Conservation (phyloP, 92 coral and sea anemone species). For the Paramuricea clavata region DNA sequence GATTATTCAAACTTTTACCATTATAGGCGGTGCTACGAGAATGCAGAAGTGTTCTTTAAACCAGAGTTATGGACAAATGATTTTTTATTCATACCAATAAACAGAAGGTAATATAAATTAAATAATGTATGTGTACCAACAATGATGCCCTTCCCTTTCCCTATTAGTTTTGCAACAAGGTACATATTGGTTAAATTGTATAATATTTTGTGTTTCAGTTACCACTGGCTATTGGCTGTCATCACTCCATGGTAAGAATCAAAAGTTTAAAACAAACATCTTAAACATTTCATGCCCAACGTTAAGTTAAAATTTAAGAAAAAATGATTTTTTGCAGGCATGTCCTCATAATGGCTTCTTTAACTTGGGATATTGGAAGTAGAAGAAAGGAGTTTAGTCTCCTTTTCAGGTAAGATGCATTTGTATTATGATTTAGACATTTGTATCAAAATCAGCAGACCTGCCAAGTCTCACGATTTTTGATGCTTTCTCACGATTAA, state of each 20-base stretch:
- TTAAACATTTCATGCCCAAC: too few relatives aligned
- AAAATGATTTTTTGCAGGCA: conserved; percentile 63
- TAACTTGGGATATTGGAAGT: conserved; percentile 72
- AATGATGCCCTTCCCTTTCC: background rate
- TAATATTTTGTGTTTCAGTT: background rate
- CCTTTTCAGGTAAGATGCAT: conserved; percentile 37
- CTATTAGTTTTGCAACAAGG: background rate
- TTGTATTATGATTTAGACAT: too few relatives aligned
- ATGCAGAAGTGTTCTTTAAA: background rate
- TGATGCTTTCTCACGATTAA: too few relatives aligned
- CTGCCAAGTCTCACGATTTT: too few relatives aligned
- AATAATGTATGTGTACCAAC: background rate
- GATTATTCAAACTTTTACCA: too few relatives aligned
- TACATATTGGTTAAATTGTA: background rate
- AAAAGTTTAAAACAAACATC: too few relatives aligned
- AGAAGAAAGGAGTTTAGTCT: conserved; percentile 34
- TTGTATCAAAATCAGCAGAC: too few relatives aligned
- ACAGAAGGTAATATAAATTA: conserved; percentile 3
- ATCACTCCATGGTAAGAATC: conserved; percentile 12
- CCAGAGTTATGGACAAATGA: background rate
- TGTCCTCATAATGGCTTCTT: conserved; percentile 73
- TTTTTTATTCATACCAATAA: background rate
- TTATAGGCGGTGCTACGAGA: too few relatives aligned
- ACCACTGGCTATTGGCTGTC: background rate
- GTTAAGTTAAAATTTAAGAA: too few relatives aligned